Percentiles rank a stretch among this genome's conserved stretches.
These are phyloP conservation scores for Anastatus disparis DNA, from an alignment of 1,140 invertebrate genomes.

Conservation along the genomic window DNA sequence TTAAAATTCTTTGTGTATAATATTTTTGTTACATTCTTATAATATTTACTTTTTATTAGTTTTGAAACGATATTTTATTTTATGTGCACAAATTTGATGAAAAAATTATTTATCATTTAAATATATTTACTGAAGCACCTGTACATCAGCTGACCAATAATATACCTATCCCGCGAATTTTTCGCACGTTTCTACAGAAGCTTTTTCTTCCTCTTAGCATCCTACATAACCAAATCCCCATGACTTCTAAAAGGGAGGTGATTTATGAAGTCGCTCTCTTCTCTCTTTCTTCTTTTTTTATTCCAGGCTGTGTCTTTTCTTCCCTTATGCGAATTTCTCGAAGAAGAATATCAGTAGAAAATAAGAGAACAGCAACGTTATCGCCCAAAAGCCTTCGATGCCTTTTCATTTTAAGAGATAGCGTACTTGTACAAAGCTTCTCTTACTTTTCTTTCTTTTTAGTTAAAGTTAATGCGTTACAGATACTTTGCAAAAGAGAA, in stretches of 20 bases:
- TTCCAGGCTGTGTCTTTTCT: not conserved
- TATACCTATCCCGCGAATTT: no score
- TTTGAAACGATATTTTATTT: no score
- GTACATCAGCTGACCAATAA: constrained; percentile 10
- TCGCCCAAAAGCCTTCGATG: not conserved
- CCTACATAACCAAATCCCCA: constrained; percentile 14
- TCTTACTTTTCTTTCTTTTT: constrained; percentile 9
- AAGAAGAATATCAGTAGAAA: constrained; percentile 1
- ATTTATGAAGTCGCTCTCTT: constrained; percentile 30
- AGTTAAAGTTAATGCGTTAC: constrained; percentile 1
- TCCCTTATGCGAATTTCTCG: not conserved
- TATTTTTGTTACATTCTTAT: no score
- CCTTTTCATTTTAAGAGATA: not conserved
- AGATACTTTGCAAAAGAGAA: not conserved
- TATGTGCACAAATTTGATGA: no score
- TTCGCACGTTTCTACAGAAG: no score
- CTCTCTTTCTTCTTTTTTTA: not conserved
- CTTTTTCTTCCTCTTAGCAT: no score
- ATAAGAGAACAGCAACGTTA: constrained; percentile 8
- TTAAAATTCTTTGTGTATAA: no score
- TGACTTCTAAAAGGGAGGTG: constrained; percentile 2
- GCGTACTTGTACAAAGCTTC: not conserved
- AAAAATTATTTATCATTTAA: no score
- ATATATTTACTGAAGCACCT: not conserved
- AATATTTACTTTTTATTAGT: no score